Conservation (phyloP, 2,113 vertebrate genomes). For the Stomatorhinus ivindoensis region DNA sequence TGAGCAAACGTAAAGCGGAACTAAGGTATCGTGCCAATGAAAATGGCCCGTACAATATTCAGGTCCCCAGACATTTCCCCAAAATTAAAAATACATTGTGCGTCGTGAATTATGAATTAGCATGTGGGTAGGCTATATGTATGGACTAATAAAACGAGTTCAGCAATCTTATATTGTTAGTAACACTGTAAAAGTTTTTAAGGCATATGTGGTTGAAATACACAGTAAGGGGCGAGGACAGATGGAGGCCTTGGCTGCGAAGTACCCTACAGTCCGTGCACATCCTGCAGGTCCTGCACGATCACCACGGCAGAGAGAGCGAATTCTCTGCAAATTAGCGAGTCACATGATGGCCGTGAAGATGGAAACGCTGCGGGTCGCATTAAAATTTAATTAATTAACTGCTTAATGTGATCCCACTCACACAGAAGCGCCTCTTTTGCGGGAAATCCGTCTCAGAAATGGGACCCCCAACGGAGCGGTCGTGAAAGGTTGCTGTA, state of each 20-base stretch:
- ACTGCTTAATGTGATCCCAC: constrained; percentile 5
- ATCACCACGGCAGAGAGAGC: not conserved
- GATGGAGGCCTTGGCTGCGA: not conserved
- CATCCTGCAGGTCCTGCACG: not conserved
- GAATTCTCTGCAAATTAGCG: not conserved
- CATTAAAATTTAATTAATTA: constrained; percentile 37
- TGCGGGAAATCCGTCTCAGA: not conserved
- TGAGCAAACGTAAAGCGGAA: not conserved
- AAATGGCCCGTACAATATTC: constrained; percentile 7
- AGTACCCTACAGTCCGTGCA: not conserved
- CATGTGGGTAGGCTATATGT: not conserved
- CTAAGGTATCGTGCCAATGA: constrained; percentile 30
- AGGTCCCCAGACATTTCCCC: not conserved
- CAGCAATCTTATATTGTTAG: not conserved
- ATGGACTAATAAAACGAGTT: constrained; percentile 7
- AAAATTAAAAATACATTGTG: not conserved
- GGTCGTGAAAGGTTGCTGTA: not conserved
- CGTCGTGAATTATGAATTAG: not conserved
- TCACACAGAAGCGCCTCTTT: constrained; percentile 9
- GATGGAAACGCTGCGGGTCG: constrained; percentile 15
- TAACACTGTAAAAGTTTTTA: not conserved
- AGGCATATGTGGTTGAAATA: not conserved
- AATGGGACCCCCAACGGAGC: not conserved
- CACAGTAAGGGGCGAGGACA: not conserved
- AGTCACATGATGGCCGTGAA: not conserved